phyloP scores from a whole-genome alignment of 2,797 vertebrate genomes.

The Notamacropus eugenii region DNA sequence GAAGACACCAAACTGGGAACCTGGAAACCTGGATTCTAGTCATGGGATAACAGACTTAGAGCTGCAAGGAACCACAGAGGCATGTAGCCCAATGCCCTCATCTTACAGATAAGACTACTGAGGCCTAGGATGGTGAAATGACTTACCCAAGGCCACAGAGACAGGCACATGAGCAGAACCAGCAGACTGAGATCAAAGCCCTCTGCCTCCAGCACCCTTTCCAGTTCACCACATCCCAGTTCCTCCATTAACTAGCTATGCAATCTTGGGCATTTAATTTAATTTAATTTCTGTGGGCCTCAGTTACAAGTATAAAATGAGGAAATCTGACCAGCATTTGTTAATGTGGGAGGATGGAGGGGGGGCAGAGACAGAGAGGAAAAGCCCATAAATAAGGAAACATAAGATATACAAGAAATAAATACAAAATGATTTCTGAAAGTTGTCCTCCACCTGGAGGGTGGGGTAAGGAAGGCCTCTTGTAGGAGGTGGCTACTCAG shows the following conservation, averaged over 20 bases:
- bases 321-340: background rate
- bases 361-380: background rate
- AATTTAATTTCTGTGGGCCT: background rate
- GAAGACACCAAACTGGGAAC: background rate
- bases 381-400: background rate
- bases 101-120: background rate
- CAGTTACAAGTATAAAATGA: background rate
- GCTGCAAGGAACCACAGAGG: background rate
- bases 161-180: background rate
- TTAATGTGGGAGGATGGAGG: background rate
- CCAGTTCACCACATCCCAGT: background rate
- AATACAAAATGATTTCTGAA: background rate
- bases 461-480: background rate
- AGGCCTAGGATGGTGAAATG: background rate
- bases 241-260: background rate
- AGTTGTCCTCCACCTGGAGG: background rate
- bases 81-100: background rate
- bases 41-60: background rate
- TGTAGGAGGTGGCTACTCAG: background rate
- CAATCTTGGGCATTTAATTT: background rate
- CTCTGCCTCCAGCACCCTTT: background rate
- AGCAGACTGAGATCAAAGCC: background rate
- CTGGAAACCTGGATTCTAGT: background rate
- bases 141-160: background rate
- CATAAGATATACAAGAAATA: background rate